A percentile compares a stretch with the other conserved stretches of the same genome.
Conservation (phyloP, 53 echinoderm and acorn worm genomes). For the Pentamera pediparva region DNA sequence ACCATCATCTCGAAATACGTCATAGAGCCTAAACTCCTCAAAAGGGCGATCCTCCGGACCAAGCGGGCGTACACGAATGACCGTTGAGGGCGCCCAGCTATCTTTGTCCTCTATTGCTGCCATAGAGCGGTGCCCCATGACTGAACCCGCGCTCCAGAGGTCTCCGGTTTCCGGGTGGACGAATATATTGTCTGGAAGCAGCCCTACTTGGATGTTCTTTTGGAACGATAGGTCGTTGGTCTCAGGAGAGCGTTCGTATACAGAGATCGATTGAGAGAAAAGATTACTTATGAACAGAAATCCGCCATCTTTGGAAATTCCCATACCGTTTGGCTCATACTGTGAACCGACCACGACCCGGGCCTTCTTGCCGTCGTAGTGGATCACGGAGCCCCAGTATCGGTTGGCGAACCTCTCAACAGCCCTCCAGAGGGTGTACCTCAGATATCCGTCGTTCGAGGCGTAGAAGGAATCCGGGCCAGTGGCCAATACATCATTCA, state of each 20-base stretch:
- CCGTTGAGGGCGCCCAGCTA: not conserved
- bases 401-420: not conserved
- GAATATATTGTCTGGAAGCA: slow-evolving; percentile 15
- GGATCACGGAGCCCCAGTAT: slow-evolving; percentile 18
- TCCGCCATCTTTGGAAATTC: not conserved
- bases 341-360: not conserved
- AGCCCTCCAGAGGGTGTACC: not conserved
- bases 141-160: not conserved
- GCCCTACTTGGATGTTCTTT: not conserved
- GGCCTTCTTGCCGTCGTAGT: slow-evolving; percentile 1
- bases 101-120: slow-evolving; percentile 8
- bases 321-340: slow-evolving; percentile 27
- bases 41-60: slow-evolving; percentile 18
- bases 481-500: slow-evolving; percentile 23
- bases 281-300: slow-evolving; percentile 2
- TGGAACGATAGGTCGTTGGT: slow-evolving; percentile 13
- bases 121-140: not conserved
- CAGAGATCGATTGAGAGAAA: not conserved
- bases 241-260: slow-evolving; percentile 6
- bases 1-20: slow-evolving; percentile 11
- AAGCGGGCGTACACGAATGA: slow-evolving; percentile 15
- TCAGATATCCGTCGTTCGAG: slow-evolving; percentile 19
- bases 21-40: slow-evolving; percentile 16
- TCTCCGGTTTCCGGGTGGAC: slow-evolving; percentile 14
- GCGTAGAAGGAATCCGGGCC: slow-evolving; percentile 22